Conservation (phyloP, 2,797 vertebrate genomes). For the Gadopsis bispinosus region DNA sequence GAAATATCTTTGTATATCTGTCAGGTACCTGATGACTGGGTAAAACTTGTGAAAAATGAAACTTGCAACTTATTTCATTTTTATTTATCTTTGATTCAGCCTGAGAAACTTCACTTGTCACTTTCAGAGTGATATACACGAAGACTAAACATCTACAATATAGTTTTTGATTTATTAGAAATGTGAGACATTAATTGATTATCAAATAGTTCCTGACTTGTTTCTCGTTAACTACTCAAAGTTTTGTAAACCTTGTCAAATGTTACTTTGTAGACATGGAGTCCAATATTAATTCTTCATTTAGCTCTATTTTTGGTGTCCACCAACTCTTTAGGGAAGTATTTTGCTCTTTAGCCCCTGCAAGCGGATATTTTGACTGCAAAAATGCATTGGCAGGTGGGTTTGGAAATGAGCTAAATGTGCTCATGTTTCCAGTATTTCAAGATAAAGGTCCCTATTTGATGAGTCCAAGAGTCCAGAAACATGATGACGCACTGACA, state of each 20-base stretch:
- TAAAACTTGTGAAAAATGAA: slow-evolving; percentile 14
- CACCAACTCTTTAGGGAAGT: neutral
- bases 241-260: neutral
- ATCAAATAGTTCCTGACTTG: neutral
- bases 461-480: neutral
- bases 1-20: slow-evolving; percentile 21
- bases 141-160: neutral
- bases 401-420: neutral
- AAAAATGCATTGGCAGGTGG: neutral
- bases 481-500: neutral
- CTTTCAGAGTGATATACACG: neutral
- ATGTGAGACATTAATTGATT: neutral
- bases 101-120: neutral
- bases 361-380: neutral
- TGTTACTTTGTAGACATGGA: no score
- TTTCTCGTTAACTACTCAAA: neutral
- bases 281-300: no score
- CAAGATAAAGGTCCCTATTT: slow-evolving; percentile 1
- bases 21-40: slow-evolving; percentile 29
- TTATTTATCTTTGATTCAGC: neutral
- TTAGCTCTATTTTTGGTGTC: neutral
- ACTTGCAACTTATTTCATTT: neutral
- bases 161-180: neutral
- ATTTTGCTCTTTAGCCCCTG: neutral
- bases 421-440: slow-evolving; percentile 7